Conservation (phyloP, 2,888 invertebrate species). For the Myopa tessellatipennis region DNA sequence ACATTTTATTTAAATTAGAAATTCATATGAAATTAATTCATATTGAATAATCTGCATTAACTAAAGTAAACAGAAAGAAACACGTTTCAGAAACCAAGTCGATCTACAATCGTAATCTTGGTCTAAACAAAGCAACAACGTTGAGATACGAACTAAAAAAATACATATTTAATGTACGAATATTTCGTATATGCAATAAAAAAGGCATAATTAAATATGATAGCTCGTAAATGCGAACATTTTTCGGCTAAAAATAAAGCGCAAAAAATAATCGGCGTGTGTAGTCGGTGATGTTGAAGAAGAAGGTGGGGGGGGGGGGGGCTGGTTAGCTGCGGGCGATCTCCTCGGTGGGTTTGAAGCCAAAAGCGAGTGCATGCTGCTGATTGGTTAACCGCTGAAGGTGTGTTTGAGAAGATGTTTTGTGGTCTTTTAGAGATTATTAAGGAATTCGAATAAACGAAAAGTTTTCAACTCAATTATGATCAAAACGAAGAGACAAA, state of each 20-base stretch:
- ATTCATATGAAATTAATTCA: not conserved
- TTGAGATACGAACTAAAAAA: no score
- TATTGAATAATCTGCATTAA: slow-evolving; percentile 9
- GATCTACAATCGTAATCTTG: no score
- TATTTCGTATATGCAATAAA: no score
- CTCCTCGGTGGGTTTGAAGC: not conserved
- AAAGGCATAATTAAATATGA: not conserved
- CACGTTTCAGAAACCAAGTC: no score
- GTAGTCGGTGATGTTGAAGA: not conserved
- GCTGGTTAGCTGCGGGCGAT: no score
- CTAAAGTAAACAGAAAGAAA: not conserved
- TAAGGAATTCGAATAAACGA: no score
- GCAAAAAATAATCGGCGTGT: not conserved
- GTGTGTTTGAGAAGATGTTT: slow-evolving; percentile 16
- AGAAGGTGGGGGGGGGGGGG: no score
- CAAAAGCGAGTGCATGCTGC: slow-evolving; percentile 1
- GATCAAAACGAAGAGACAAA: no score
- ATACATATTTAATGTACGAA: no score
- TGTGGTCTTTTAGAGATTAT: no score
- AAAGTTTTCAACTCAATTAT: no score
- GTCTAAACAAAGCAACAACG: no score
- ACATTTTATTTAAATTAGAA: slow-evolving; percentile 60
- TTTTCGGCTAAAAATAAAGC: slow-evolving; percentile 16
- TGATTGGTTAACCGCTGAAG: slow-evolving; percentile 25
- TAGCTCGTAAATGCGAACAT: not conserved